phyloP scores from a whole-genome alignment of 2,888 invertebrate genomes.

The Drosophila barbarae region DNA sequence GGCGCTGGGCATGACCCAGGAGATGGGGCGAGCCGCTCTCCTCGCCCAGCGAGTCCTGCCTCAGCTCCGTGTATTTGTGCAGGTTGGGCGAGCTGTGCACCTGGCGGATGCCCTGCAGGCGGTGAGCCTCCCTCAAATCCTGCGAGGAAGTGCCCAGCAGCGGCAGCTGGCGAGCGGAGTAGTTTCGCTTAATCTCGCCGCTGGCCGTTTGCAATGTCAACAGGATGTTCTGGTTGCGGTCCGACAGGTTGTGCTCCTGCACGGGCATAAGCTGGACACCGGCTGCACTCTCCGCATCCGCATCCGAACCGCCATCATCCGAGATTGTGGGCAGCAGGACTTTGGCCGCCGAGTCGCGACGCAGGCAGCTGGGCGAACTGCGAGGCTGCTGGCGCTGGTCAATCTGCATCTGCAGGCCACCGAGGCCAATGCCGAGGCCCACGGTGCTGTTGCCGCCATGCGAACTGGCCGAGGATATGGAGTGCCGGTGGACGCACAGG shows the following conservation, averaged over 20 bases:
- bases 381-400: conserved; percentile 68
- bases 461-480: conserved; percentile 76
- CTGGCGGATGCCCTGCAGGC: conserved; percentile 75
- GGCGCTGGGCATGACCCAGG: conserved; percentile 58
- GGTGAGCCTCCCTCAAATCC: conserved; percentile 69
- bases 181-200: conserved; percentile 79
- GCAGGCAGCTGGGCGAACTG: conserved; percentile 66
- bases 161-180: conserved; percentile 78
- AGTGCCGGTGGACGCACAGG: conserved; percentile 75
- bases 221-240: conserved; percentile 76
- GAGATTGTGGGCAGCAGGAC: conserved; percentile 75
- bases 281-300: conserved; percentile 49
- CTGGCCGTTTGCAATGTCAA: conserved; percentile 78
- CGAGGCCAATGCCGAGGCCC: conserved; percentile 41
- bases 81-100: conserved; percentile 80
- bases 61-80: conserved; percentile 73
- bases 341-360: conserved; percentile 77
- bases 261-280: conserved; percentile 58
- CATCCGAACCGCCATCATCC: conserved; percentile 73
- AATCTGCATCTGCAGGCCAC: conserved; percentile 78
- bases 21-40: conserved; percentile 70
- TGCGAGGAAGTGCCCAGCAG: conserved; percentile 77
- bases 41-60: conserved; percentile 62
- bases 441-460: conserved; percentile 61
- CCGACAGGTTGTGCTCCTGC: conserved; percentile 60